Conservation (phyloP, 2,797 vertebrate genomes). For the Gallinago solitaria region DNA sequence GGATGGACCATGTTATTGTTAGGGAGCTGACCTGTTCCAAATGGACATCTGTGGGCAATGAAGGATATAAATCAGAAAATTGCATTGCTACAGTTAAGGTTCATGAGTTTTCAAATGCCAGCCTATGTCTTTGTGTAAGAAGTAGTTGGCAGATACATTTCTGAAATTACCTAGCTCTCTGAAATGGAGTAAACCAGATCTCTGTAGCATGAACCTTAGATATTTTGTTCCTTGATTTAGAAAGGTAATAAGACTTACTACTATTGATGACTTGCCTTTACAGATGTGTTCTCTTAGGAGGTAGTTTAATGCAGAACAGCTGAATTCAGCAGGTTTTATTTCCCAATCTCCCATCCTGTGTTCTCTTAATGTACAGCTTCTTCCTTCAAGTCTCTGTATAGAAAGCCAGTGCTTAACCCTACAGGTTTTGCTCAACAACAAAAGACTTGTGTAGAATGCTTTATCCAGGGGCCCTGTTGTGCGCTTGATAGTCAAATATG, state of each 20-base stretch:
- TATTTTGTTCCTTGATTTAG: not conserved
- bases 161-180: not conserved
- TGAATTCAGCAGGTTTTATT: not conserved
- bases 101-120: not conserved
- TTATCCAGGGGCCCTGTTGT: rapidly evolving
- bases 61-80: not conserved
- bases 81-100: not conserved
- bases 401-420: not conserved
- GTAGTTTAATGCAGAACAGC: not conserved
- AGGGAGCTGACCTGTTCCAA: not conserved
- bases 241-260: not conserved
- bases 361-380: not conserved
- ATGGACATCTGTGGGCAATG: not conserved
- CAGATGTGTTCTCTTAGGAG: not conserved
- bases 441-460: not conserved
- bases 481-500: not conserved
- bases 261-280: not conserved
- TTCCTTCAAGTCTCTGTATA: not conserved
- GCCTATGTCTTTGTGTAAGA: not conserved
- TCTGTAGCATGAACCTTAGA: rapidly evolving
- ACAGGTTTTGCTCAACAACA: not conserved
- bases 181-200: not conserved
- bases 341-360: rapidly evolving
- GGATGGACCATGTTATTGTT: not conserved
- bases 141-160: not conserved